These are phyloP conservation scores for Plecotus auritus DNA, from an alignment of 2,113 vertebrate genomes.

Conservation along the genomic window DNA sequence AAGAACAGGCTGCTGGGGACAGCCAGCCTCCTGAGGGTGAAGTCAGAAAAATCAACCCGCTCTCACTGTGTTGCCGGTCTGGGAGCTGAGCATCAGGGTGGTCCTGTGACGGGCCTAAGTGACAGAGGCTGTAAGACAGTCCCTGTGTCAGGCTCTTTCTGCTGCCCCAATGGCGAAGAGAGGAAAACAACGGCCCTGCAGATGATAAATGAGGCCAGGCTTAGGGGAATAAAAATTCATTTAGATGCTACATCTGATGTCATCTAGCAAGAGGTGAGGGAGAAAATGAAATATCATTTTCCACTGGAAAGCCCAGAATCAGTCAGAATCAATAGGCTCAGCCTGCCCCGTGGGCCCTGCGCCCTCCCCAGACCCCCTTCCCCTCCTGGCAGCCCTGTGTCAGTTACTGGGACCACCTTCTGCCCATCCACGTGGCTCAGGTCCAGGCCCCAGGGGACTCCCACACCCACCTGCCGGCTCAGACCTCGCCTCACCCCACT, in stretches of 20 bases:
- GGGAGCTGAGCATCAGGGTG: neutral
- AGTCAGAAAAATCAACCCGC: neutral
- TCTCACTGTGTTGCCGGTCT: neutral
- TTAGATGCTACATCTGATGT: neutral
- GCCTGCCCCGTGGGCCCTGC: accelerated
- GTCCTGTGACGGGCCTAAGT: neutral
- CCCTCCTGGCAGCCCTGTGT: neutral
- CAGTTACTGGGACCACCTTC: neutral
- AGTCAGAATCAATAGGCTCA: neutral
- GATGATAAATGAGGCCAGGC: neutral
- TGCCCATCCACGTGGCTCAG: neutral
- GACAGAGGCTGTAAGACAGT: neutral
- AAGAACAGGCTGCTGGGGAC: neutral
- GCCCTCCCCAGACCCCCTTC: neutral
- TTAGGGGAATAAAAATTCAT: neutral
- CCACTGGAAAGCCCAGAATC: neutral
- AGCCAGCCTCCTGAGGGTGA: neutral
- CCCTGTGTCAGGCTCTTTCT: neutral
- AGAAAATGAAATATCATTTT: neutral
- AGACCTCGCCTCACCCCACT: neutral
- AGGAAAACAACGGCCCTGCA: neutral
- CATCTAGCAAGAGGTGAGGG: neutral
- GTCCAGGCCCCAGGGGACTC: no score
- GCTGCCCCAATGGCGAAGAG: neutral
- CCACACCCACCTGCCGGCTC: neutral